Conservation (phyloP, 2,888 invertebrate genomes). For the Mechanitis mazaeus region DNA sequence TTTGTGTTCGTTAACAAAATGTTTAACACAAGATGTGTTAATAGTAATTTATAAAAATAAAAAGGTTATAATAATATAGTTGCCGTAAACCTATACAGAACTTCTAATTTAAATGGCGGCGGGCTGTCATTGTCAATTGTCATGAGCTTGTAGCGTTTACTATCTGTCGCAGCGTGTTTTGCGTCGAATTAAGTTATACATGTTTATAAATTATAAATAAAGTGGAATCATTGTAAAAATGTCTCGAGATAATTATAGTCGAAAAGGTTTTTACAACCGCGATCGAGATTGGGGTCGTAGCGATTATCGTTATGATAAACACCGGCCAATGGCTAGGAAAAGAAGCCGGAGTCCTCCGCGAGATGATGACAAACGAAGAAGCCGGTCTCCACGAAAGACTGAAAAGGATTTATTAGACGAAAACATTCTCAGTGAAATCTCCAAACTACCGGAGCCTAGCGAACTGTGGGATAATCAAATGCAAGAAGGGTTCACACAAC, state of each 20-base stretch:
- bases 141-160: not conserved
- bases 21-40: too few relatives aligned
- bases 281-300: slow-evolving; percentile 44
- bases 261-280: slow-evolving; percentile 30
- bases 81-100: too few relatives aligned
- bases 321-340: slow-evolving; percentile 39
- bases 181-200: not conserved
- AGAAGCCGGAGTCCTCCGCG: slow-evolving; percentile 50
- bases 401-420: slow-evolving; percentile 63
- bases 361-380: slow-evolving; percentile 43
- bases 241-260: slow-evolving; percentile 33
- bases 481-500: slow-evolving; percentile 39
- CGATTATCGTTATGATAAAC: slow-evolving; percentile 37
- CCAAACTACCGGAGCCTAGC: slow-evolving; percentile 63
- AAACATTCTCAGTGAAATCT: slow-evolving; percentile 63
- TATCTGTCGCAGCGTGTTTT: slow-evolving; percentile 6
- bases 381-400: slow-evolving; percentile 55
- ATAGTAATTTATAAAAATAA: too few relatives aligned
- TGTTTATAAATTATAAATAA: slow-evolving; percentile 5
- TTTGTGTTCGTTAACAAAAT: too few relatives aligned
- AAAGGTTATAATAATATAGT: too few relatives aligned
- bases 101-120: not conserved
- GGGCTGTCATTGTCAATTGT: slow-evolving; percentile 2
- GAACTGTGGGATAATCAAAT: slow-evolving; percentile 66
- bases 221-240: slow-evolving; percentile 22